Evolutionary conservation across 2,797 vertebrate genomes (phyloP).

Genomic region (Paguma larvata): DNA sequence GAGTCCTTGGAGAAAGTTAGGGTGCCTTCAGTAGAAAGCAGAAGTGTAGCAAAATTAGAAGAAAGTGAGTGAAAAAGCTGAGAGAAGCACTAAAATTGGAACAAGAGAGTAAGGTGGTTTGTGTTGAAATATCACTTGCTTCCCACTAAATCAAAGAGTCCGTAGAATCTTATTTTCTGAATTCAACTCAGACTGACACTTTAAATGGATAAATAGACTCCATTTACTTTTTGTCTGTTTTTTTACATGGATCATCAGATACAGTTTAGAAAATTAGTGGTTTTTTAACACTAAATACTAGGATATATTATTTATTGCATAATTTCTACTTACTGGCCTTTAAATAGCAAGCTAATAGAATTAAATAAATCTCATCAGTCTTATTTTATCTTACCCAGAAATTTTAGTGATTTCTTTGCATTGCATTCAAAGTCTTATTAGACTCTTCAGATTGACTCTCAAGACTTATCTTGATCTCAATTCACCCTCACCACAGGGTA

Average conservation of each 20-base stretch:
- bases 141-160: not conserved
- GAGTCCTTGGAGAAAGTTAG: not conserved
- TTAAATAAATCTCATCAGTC: not conserved
- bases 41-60: slow-evolving; percentile 8
- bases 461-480: slow-evolving; percentile 21
- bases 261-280: slow-evolving; percentile 34
- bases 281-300: slow-evolving; percentile 42
- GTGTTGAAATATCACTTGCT: not conserved
- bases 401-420: slow-evolving; percentile 16
- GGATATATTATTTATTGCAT: slow-evolving; percentile 46
- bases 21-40: slow-evolving; percentile 38
- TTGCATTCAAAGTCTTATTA: not conserved
- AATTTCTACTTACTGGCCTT: not conserved
- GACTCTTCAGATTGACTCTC: slow-evolving; percentile 7
- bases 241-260: slow-evolving; percentile 6
- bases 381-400: slow-evolving; percentile 57
- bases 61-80: slow-evolving; percentile 35
- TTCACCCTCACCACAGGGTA: not conserved
- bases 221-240: not conserved
- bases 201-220: slow-evolving; percentile 2
- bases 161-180: not conserved
- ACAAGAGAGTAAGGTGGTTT: slow-evolving; percentile 44
- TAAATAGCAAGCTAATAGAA: slow-evolving; percentile 28
- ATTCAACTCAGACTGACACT: not conserved
- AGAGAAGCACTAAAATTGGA: not conserved